phyloP scores from a whole-genome alignment of 2,113 vertebrate species.

The Chauna torquata region DNA sequence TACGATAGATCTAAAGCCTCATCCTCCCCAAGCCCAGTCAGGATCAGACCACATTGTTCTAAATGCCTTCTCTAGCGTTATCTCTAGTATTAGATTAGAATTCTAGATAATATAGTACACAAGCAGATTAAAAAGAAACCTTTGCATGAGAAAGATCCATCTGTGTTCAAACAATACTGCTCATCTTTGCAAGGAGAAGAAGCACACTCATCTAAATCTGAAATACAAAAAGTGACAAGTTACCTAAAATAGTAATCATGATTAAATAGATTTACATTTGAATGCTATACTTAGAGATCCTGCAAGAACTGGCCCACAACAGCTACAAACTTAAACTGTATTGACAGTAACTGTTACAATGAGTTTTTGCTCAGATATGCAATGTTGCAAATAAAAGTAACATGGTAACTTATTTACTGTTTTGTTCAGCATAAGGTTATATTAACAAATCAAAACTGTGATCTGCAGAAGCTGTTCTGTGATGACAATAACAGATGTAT shows the following conservation, averaged over 20 bases:
- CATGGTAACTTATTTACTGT: not conserved
- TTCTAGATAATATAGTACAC: not conserved
- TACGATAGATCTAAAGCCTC: not conserved
- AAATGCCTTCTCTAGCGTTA: not conserved
- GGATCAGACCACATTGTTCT: not conserved
- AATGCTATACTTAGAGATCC: not conserved
- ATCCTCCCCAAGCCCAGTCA: not conserved
- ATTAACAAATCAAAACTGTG: not conserved
- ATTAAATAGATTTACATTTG: not conserved
- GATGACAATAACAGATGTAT: not conserved
- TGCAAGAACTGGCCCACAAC: not conserved
- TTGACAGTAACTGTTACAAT: not conserved
- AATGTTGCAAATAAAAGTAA: not conserved
- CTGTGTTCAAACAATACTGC: conserved; percentile 86
- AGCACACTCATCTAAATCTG: conserved; percentile 91
- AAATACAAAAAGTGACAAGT: conserved; percentile 13
- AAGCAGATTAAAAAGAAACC: conserved; percentile 70
- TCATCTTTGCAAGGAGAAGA: conserved; percentile 79
- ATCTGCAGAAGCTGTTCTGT: not conserved
- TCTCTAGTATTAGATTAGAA: not conserved
- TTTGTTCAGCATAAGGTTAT: not conserved
- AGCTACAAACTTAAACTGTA: not conserved
- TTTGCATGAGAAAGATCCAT: conserved; percentile 88
- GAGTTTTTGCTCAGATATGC: not conserved
- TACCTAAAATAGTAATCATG: not conserved